Percentiles rank a stretch among this genome's conserved stretches.
Evolutionary conservation across 2,888 invertebrate species (phyloP).

Genomic region (Caenorhabditis doughertyi): DNA sequence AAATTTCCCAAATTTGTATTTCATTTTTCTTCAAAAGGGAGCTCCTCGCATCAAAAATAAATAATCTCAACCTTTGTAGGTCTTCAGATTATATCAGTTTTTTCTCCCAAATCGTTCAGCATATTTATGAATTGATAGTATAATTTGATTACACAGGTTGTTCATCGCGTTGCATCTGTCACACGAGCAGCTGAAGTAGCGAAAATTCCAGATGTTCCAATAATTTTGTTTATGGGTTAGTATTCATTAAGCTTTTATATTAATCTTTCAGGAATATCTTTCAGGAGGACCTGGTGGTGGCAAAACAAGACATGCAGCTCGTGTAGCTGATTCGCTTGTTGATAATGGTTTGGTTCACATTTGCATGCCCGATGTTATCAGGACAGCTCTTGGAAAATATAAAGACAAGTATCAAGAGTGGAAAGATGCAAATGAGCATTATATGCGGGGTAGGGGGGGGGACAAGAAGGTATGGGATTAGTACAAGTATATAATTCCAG

Average conservation of each 20-base stretch:
- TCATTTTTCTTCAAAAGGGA: too few relatives aligned
- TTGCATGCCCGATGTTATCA: conserved; percentile 81
- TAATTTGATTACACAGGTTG: too few relatives aligned
- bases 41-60: too few relatives aligned
- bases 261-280: background rate
- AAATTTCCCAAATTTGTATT: too few relatives aligned
- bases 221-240: conserved; percentile 82
- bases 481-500: conserved; percentile 54
- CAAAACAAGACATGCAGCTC: conserved; percentile 81
- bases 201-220: conserved; percentile 80
- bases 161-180: conserved; percentile 77
- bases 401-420: conserved; percentile 82
- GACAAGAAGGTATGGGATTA: background rate
- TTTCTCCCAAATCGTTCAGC: background rate
- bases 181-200: conserved; percentile 80
- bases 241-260: conserved; percentile 24
- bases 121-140: background rate
- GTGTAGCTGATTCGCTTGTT: conserved; percentile 68
- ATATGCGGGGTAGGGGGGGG: conserved; percentile 78
- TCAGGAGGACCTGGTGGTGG: conserved; percentile 82
- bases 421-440: conserved; percentile 80
- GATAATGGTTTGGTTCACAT: conserved; percentile 81
- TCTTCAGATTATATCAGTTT: background rate
- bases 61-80: too few relatives aligned
- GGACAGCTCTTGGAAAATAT: conserved; percentile 78